Conservation (phyloP, 2,113 vertebrate species). For the Psilopogon haemacephalus region DNA sequence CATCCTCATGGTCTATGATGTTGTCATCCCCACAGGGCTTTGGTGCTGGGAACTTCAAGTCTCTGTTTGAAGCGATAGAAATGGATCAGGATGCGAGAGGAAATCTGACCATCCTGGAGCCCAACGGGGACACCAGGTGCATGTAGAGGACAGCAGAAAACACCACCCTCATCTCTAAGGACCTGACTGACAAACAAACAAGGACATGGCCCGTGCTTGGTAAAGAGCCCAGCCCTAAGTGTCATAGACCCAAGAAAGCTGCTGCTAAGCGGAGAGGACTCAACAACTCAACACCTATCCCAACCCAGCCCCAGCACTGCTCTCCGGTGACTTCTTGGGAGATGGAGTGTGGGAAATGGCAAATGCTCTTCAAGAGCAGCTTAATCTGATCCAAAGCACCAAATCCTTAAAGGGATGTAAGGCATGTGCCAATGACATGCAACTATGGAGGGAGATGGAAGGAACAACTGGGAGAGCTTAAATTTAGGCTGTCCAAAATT, state of each 20-base stretch:
- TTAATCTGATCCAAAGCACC: background rate
- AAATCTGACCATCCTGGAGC: constrained; percentile 85
- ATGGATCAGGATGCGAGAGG: constrained; percentile 87
- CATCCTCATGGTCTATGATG: rapidly evolving
- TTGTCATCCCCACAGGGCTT: constrained; percentile 80
- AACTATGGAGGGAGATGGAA: background rate
- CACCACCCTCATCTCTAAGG: rapidly evolving
- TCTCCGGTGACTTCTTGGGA: background rate
- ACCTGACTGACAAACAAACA: background rate
- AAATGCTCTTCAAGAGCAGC: background rate
- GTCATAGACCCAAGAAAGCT: background rate
- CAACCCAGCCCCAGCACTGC: background rate
- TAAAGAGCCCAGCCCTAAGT: background rate
- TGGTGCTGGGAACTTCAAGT: constrained; percentile 96
- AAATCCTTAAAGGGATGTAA: background rate
- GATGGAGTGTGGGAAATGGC: background rate
- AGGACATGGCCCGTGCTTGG: background rate
- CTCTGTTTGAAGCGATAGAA: constrained; percentile 94
- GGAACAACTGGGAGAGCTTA: background rate
- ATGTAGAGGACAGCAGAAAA: constrained; percentile 1
- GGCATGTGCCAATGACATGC: background rate
- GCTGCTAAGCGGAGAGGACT: background rate
- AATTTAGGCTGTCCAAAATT: background rate
- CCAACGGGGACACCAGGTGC: constrained; percentile 69
- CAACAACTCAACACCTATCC: background rate